phyloP scores from a whole-genome alignment of 2,888 invertebrate genomes.

The Drosophila vallismaia region DNA sequence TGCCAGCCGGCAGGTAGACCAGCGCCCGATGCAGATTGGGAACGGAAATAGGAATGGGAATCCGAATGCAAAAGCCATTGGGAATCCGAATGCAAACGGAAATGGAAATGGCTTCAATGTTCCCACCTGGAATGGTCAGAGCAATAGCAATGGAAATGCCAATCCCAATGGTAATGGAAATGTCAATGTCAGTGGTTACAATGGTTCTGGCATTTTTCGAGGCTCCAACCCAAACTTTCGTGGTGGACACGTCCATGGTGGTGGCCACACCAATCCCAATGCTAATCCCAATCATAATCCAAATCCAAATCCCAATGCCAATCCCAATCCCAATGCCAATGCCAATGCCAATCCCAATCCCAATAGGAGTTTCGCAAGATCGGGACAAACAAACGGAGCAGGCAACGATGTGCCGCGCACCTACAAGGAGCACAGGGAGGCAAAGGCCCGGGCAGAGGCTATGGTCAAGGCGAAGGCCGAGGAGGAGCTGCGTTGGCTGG shows the following conservation, averaged over 20 bases:
- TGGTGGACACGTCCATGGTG: slow-evolving; percentile 3
- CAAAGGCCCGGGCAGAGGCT: slow-evolving; percentile 65
- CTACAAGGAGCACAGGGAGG: slow-evolving; percentile 76
- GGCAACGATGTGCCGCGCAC: slow-evolving; percentile 61
- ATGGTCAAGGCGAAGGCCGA: slow-evolving; percentile 64
- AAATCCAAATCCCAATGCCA: too few relatives aligned
- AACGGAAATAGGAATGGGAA: too few relatives aligned
- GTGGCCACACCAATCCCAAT: background rate
- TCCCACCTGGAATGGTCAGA: background rate
- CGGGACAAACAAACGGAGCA: background rate
- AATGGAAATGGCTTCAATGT: background rate
- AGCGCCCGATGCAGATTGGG: background rate
- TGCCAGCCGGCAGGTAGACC: background rate
- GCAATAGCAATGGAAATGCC: background rate
- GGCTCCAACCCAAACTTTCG: slow-evolving; percentile 1
- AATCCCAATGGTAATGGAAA: too few relatives aligned
- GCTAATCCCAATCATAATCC: too few relatives aligned
- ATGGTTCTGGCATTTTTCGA: background rate
- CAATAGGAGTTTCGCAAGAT: too few relatives aligned
- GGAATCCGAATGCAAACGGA: background rate
- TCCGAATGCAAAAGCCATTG: background rate
- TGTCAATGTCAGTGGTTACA: background rate
- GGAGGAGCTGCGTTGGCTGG: slow-evolving; percentile 13
- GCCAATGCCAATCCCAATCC: too few relatives aligned
- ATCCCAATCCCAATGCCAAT: too few relatives aligned